These are phyloP conservation scores for Gambusia yucatana DNA, from an alignment of 2,797 vertebrate species.

Conservation along the genomic window DNA sequence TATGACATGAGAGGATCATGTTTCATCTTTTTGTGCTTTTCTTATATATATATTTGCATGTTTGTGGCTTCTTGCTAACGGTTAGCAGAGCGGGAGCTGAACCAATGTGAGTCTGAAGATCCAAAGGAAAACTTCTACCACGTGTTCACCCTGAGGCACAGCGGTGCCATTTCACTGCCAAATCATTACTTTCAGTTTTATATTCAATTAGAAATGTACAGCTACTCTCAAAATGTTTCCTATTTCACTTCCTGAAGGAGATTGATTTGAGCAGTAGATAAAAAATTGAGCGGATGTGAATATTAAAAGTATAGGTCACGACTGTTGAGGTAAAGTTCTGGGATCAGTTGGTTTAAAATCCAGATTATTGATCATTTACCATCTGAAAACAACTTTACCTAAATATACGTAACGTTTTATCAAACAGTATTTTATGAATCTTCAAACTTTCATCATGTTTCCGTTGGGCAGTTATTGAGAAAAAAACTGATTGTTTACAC, in stretches of 20 bases:
- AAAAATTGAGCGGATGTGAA: constrained; percentile 40
- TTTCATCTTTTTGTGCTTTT: constrained; percentile 73
- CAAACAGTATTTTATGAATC: neutral
- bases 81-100: constrained; percentile 57
- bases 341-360: neutral
- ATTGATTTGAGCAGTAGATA: constrained; percentile 65
- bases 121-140: constrained; percentile 66
- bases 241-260: constrained; percentile 69
- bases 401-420: neutral
- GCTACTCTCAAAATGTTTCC: constrained; percentile 67
- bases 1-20: constrained; percentile 71
- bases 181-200: constrained; percentile 71
- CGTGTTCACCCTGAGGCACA: constrained; percentile 35
- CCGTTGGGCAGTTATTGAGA: neutral
- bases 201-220: constrained; percentile 70
- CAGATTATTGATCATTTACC: neutral
- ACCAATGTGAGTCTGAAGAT: constrained; percentile 58
- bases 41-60: constrained; percentile 72
- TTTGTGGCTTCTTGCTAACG: constrained; percentile 75
- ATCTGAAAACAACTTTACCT: neutral
- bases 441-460: neutral
- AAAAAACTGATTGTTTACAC: neutral
- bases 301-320: constrained; percentile 50
- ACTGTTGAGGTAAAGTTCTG: constrained; percentile 29
- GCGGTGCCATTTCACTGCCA: constrained; percentile 70